These are phyloP conservation scores for Chrysopilus asiliformis DNA, from an alignment of 2,888 invertebrate species.

Conservation along the genomic window DNA sequence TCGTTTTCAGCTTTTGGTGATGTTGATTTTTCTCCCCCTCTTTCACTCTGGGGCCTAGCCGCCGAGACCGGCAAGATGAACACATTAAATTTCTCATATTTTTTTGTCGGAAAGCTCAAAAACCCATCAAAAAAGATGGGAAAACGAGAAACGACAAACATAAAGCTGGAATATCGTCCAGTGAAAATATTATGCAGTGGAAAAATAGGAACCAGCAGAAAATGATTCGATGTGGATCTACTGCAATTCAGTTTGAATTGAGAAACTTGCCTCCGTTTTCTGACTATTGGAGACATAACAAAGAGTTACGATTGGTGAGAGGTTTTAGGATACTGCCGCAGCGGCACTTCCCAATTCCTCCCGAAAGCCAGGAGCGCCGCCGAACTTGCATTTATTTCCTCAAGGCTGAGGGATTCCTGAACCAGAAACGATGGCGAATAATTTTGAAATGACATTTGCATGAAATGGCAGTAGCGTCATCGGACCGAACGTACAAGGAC, in stretches of 20 bases:
- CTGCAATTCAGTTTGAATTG: neutral
- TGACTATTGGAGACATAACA: too few species aligned
- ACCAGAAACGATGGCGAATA: constrained; percentile 1
- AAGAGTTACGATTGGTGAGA: too few species aligned
- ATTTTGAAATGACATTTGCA: constrained; percentile 13
- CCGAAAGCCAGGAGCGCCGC: constrained; percentile 2
- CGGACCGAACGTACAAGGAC: too few species aligned
- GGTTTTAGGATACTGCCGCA: constrained; percentile 7
- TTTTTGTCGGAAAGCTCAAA: constrained; percentile 4
- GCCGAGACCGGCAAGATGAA: too few species aligned
- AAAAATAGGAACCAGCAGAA: constrained; percentile 8
- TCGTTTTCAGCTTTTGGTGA: too few species aligned
- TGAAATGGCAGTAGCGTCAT: constrained; percentile 12
- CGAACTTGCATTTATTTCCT: neutral
- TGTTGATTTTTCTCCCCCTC: too few species aligned
- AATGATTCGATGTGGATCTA: constrained; percentile 1
- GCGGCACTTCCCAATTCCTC: neutral
- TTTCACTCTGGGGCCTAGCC: too few species aligned
- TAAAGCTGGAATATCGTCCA: constrained; percentile 4
- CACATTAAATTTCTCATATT: constrained; percentile 13
- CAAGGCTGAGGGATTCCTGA: constrained; percentile 2
- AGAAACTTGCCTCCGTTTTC: neutral
- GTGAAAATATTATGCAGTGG: constrained; percentile 11
- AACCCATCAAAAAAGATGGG: constrained; percentile 1
- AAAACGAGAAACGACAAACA: constrained; percentile 1